phyloP scores from a whole-genome alignment of 2,888 invertebrate genomes.

The Temnothorax ravouxi region DNA sequence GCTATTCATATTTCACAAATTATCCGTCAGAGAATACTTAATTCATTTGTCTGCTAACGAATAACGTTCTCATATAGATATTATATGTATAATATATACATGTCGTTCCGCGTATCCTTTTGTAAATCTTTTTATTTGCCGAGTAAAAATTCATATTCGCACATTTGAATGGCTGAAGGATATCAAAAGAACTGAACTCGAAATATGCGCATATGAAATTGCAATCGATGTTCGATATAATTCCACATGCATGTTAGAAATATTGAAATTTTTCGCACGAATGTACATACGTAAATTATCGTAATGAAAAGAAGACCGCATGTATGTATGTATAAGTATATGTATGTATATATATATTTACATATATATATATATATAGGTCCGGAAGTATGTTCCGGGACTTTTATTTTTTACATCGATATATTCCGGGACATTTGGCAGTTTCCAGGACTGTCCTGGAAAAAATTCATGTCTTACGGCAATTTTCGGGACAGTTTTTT shows the following conservation, averaged over 20 bases:
- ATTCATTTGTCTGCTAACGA: conserved; percentile 15
- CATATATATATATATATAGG: not conserved
- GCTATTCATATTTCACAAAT: not conserved
- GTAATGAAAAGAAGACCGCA: conserved; percentile 59
- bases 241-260: conserved; percentile 47
- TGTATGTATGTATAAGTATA: not conserved
- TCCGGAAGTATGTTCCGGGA: too few relatives aligned
- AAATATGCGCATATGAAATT: conserved; percentile 52
- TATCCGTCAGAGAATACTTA: not conserved
- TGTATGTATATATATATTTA: not conserved
- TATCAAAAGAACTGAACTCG: conserved; percentile 47
- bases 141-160: conserved; percentile 41
- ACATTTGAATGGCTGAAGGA: conserved; percentile 32
- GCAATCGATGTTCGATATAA: conserved; percentile 56
- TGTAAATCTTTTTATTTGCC: conserved; percentile 1
- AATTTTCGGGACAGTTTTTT: too few relatives aligned
- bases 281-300: conserved; percentile 52
- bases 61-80: not conserved
- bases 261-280: conserved; percentile 41
- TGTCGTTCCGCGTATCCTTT: conserved; percentile 11
- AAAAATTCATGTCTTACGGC: too few relatives aligned
- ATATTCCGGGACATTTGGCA: too few relatives aligned
- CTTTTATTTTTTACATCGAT: too few relatives aligned
- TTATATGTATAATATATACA: not conserved
- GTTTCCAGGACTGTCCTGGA: too few relatives aligned